A percentile compares a stretch with the other conserved stretches of the same genome.
Evolutionary conservation across 2,888 invertebrate genomes (phyloP).

Genomic region (Pammene aurita): DNA sequence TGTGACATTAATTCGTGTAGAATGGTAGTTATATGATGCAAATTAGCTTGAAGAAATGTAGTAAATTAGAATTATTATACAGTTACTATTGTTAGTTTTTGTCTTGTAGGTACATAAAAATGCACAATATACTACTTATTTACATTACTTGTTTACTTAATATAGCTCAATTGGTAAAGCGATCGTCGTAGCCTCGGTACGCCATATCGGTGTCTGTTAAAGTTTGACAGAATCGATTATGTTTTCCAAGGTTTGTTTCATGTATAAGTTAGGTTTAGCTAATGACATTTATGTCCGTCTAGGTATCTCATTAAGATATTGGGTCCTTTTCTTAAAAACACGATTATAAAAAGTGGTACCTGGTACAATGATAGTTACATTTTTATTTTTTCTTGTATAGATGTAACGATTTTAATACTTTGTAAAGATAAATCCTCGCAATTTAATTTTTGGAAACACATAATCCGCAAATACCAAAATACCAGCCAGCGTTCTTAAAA

Average conservation of each 20-base stretch:
- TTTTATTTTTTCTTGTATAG: background rate
- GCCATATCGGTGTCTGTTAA: too few relatives aligned
- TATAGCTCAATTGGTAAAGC: too few relatives aligned
- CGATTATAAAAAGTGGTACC: too few relatives aligned
- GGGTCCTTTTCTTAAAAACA: background rate
- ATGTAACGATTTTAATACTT: too few relatives aligned
- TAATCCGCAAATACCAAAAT: background rate
- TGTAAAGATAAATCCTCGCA: background rate
- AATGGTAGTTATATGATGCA: conserved; percentile 9
- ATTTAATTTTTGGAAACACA: background rate
- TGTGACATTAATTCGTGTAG: conserved; percentile 26
- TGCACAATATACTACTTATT: too few relatives aligned
- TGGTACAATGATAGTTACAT: background rate
- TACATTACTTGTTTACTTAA: too few relatives aligned
- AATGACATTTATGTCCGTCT: background rate
- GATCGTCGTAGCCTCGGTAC: too few relatives aligned
- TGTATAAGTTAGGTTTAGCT: background rate
- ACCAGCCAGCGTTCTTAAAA: conserved; percentile 4
- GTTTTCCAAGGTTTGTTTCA: too few relatives aligned
- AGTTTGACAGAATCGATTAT: too few relatives aligned
- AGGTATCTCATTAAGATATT: background rate
- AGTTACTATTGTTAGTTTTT: too few relatives aligned
- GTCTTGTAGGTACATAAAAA: background rate
- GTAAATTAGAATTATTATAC: background rate
- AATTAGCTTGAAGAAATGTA: conserved; percentile 23